Evolutionary conservation across 2,797 vertebrate genomes (phyloP).

Genomic region (Pipistrellus nathusii): DNA sequence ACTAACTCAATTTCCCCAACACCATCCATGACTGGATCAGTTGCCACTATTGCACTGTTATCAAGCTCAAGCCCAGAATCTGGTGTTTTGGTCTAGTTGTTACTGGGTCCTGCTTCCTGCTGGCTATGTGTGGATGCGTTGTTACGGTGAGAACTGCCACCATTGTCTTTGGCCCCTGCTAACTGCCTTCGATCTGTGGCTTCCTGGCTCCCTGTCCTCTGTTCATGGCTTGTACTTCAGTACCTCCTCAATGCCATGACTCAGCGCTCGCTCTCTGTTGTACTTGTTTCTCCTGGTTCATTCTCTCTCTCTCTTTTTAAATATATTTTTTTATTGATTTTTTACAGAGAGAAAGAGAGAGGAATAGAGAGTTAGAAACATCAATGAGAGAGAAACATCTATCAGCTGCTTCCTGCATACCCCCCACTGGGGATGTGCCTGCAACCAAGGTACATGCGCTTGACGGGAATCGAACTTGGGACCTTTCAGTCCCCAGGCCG

Average conservation of each 20-base stretch:
- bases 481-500: too few species aligned
- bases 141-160: slow-evolving; percentile 98
- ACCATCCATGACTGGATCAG: slow-evolving; percentile 94
- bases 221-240: slow-evolving; percentile 98
- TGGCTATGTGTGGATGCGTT: slow-evolving; percentile 98
- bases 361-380: too few species aligned
- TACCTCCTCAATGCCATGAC: slow-evolving; percentile 98
- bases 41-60: slow-evolving; percentile 93
- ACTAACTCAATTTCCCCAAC: slow-evolving; percentile 98
- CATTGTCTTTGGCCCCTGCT: slow-evolving; percentile 96
- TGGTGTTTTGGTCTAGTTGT: slow-evolving; percentile 97
- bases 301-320: slow-evolving; percentile 90
- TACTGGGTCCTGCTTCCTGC: slow-evolving; percentile 97
- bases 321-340: too few species aligned
- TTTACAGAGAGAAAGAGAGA: too few species aligned
- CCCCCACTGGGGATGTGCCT: too few species aligned
- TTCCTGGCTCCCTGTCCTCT: slow-evolving; percentile 97
- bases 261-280: slow-evolving; percentile 97
- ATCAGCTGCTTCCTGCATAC: too few species aligned
- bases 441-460: too few species aligned
- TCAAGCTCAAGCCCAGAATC: slow-evolving; percentile 98
- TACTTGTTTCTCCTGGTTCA: slow-evolving; percentile 98
- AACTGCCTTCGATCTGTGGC: slow-evolving; percentile 95
- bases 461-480: too few species aligned
- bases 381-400: too few species aligned